Base-by-base conservation (phyloP, 2,888 invertebrate species). In the Ennomos fuscantarius region DNA sequence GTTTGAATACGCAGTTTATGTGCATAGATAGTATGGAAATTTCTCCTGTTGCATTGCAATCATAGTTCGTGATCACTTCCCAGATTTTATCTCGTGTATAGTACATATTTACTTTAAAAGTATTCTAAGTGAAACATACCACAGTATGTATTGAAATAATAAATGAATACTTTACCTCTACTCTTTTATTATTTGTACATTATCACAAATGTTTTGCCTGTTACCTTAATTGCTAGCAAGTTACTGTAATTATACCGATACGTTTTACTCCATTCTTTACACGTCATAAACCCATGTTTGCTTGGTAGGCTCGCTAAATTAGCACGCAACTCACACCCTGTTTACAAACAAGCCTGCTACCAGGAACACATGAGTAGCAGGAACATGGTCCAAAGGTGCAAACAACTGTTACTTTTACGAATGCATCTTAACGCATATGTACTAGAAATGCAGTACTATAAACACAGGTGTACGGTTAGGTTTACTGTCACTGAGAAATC, bases 271-370 rank as follows among this genome's bases (percentile, higher is more conserved):
- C 58, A 51, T 49, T 60, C 37, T 60, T 40, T 9, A 47, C 51
- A 51, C 55, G 43, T 51, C 54, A 51, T 60, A 55, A 55, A 58
- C 55, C 54, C 45, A 58, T 43, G 60, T 46, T 51, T 49, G 48
- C 45, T 41, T 43, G 45, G 44, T 59, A 52, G 39, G 35, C 24
- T 56, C 41, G 52, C 33, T 58, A 40, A 60, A 62, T 64, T 60
- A 64, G 62, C 58, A 62, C 60, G 62, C 60, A 62, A 37, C 45
- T 45, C 46, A 48, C 45, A 54, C 53, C 55, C 61, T 62, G 62
- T 66, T 64, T 66, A 66, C 61, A 53, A 65, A 66, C 56, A 59
- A 48, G 41, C 39, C 32, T 33, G 46, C 39, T 62, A 55, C 60
- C 32, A 54, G 58, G 58, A 51, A 55, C 47, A 9, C 36, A 36